phyloP scores from a whole-genome alignment of 2,113 vertebrate genomes.

The Vireo altiloquus region DNA sequence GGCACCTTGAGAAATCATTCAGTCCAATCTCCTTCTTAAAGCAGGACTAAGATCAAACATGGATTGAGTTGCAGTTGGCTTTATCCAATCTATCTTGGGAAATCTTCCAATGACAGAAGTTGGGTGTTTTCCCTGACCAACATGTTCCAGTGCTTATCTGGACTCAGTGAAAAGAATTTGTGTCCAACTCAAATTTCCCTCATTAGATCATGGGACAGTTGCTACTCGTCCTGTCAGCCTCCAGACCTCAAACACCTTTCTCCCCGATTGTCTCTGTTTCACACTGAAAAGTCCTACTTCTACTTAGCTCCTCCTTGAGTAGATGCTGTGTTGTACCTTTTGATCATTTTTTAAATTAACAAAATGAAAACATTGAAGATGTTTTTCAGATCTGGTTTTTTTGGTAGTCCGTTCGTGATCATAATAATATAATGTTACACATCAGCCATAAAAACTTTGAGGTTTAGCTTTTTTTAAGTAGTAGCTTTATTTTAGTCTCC shows the following conservation, averaged over 20 bases:
- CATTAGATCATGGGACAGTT: neutral
- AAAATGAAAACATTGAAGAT: neutral
- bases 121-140: neutral
- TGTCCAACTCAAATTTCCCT: neutral
- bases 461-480: neutral
- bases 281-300: neutral
- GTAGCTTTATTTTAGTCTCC: neutral
- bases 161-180: neutral
- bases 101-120: neutral
- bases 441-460: neutral
- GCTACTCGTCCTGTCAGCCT: neutral
- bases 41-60: neutral
- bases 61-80: neutral
- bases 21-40: neutral
- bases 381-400: neutral
- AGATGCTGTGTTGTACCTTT: neutral
- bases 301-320: neutral
- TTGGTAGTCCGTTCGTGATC: neutral
- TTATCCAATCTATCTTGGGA: neutral
- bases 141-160: neutral
- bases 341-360: neutral
- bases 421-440: neutral
- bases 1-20: neutral
- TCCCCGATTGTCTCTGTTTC: neutral
- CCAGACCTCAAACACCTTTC: neutral